Base-by-base conservation (phyloP, 53 echinoderm and acorn worm genomes). In the Henricia sp. region DNA sequence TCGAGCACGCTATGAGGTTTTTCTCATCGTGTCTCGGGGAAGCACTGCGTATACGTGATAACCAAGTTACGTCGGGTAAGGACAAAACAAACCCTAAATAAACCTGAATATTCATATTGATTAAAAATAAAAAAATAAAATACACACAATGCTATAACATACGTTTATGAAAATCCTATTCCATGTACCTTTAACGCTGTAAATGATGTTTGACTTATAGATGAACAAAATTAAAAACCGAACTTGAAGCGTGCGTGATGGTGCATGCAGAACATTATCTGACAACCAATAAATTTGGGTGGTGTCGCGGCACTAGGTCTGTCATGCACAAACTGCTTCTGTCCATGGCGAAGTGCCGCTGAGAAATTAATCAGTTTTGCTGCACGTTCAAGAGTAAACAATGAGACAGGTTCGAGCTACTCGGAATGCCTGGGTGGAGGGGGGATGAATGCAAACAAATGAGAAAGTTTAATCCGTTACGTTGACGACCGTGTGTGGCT, bases 311-410 rank as follows among this genome's bases (percentile, higher is more conserved):
- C 62, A 12, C 0, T 34, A 60, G 30, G 24, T 30, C 33, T 34
- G 29, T 11, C 33, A 11, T 17, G 12, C 8, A 0, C 21, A n/a
- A 60, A 29, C 29, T 32, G 8, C 62, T 29, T 11, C 33, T 34
- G 24, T 60, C 62, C 62, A 60, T 60, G 30, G 33, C 8, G 40
- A 10, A 67, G 39, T 14, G 67, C 67, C 23, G 67, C 2, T 9
- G 38, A 14, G 5, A 67, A 23, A 37, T 39, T 38, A 67, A 67
- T 67, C 67, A 67, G 67, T 67, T n/a, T 67, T 24, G 21, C 67
- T 38, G 4, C 21, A 67, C 37, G 67, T n/a, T 12, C 19, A 17
- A 67, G 17, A 67, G 67, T 67, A 67, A 67, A 67, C 67, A 19
- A 30, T 1, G 19, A 30, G 40, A 67, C 67, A 67, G 17, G 1